phyloP scores from a whole-genome alignment of 2,888 invertebrate genomes.

The Callimorpha dominula region DNA sequence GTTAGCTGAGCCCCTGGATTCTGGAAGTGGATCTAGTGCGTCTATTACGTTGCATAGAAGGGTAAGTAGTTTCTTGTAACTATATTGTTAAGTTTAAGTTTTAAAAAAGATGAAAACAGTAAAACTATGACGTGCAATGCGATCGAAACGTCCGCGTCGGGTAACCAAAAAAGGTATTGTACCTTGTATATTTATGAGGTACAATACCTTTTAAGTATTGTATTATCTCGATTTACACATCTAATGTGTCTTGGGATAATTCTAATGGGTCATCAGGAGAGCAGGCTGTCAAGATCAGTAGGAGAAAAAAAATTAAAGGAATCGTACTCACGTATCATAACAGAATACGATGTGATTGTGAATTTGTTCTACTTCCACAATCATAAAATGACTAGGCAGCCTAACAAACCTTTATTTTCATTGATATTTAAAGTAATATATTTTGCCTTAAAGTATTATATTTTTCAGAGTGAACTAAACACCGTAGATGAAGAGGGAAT shows the following conservation, averaged over 20 bases:
- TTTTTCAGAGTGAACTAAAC: slow-evolving; percentile 77
- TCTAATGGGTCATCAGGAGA: too few relatives aligned
- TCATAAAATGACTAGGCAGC: too few relatives aligned
- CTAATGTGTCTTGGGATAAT: too few relatives aligned
- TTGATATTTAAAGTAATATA: not conserved
- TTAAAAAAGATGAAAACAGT: too few relatives aligned
- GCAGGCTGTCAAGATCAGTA: not conserved
- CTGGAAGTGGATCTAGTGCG: slow-evolving; percentile 75
- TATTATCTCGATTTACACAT: too few relatives aligned
- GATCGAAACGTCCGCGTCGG: not conserved
- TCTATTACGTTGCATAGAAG: slow-evolving; percentile 78
- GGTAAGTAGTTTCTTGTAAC: slow-evolving; percentile 47
- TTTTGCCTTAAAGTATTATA: not conserved
- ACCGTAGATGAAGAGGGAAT: slow-evolving; percentile 79
- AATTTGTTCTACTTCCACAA: too few relatives aligned
- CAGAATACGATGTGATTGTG: not conserved
- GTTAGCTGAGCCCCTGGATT: slow-evolving; percentile 88
- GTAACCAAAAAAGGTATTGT: not conserved
- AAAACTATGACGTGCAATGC: too few relatives aligned
- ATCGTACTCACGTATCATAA: not conserved
- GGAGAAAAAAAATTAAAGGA: not conserved
- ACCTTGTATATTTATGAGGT: not conserved
- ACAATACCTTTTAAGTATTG: too few relatives aligned
- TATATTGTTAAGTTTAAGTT: too few relatives aligned
- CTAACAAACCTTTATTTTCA: not conserved